Evolutionary conservation across 2,888 invertebrate genomes (phyloP).

Genomic region (Brassicogethes aeneus): DNA sequence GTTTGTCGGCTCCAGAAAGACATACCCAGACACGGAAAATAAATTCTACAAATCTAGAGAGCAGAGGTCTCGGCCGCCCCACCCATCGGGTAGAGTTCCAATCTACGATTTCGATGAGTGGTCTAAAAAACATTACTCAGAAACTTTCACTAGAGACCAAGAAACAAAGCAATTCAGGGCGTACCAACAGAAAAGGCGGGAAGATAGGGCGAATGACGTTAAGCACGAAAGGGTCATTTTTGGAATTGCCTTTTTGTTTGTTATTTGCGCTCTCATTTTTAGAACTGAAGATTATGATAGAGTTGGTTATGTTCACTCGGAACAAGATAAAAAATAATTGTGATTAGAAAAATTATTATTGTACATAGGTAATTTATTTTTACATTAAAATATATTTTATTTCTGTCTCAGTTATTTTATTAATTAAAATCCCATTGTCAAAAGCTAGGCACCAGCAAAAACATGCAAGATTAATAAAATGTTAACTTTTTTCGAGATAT

Average conservation of each 20-base stretch:
- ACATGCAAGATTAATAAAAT: no score
- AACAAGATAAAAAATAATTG: no score
- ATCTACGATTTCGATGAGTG: conserved; percentile 78
- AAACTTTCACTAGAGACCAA: conserved; percentile 37
- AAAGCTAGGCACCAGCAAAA: no score
- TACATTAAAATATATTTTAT: no score
- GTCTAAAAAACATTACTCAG: conserved; percentile 47
- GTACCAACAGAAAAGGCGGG: conserved; percentile 6
- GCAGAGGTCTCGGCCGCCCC: conserved; percentile 44
- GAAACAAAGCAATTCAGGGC: conserved; percentile 9
- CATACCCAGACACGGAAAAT: conserved; percentile 6
- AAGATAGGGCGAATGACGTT: conserved; percentile 5
- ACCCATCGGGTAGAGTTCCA: conserved; percentile 52
- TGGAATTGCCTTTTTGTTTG: neutral
- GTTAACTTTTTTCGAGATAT: no score
- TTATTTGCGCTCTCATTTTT: neutral
- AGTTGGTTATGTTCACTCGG: no score
- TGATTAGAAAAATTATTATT: no score
- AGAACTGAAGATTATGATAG: neutral
- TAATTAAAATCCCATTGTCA: no score
- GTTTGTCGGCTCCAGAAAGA: neutral
- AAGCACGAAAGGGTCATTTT: conserved; percentile 14
- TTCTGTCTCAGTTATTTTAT: no score
- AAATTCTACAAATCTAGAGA: conserved; percentile 58
- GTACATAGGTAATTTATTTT: no score